Evolutionary conservation across 2,888 invertebrate genomes (phyloP).

Genomic region (Agelastica alni): DNA sequence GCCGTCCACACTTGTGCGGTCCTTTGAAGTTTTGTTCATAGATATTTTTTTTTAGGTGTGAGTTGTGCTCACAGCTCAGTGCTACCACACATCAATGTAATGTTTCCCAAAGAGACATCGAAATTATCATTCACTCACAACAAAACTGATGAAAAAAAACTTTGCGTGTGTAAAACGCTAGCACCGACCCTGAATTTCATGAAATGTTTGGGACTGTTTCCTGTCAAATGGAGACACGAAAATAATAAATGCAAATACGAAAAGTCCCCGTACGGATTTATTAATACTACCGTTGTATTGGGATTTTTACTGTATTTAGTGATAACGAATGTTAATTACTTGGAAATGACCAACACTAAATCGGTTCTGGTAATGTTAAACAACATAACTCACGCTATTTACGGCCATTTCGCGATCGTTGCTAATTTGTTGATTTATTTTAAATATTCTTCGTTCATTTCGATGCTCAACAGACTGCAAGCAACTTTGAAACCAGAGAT

Average conservation of each 20-base stretch:
- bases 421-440: slow-evolving; percentile 42
- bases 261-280: slow-evolving; percentile 45
- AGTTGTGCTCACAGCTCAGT: no score
- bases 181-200: slow-evolving; percentile 38
- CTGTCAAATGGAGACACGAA: slow-evolving; percentile 44
- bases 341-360: slow-evolving; percentile 37
- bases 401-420: slow-evolving; percentile 44
- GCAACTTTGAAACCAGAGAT: slow-evolving; percentile 46
- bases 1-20: no score
- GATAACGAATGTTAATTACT: slow-evolving; percentile 41
- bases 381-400: slow-evolving; percentile 47
- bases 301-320: slow-evolving; percentile 39
- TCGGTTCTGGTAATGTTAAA: slow-evolving; percentile 47
- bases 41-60: no score
- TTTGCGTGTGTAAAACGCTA: slow-evolving; percentile 48
- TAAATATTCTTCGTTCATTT: slow-evolving; percentile 44
- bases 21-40: no score
- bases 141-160: no score
- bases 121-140: no score
- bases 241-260: slow-evolving; percentile 46
- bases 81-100: no score
- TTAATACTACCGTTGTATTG: slow-evolving; percentile 41
- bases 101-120: no score
- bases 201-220: slow-evolving; percentile 49
- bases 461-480: slow-evolving; percentile 43